Conservation (phyloP, 2,888 invertebrate species). For the Omphaloscelis lunosa region DNA sequence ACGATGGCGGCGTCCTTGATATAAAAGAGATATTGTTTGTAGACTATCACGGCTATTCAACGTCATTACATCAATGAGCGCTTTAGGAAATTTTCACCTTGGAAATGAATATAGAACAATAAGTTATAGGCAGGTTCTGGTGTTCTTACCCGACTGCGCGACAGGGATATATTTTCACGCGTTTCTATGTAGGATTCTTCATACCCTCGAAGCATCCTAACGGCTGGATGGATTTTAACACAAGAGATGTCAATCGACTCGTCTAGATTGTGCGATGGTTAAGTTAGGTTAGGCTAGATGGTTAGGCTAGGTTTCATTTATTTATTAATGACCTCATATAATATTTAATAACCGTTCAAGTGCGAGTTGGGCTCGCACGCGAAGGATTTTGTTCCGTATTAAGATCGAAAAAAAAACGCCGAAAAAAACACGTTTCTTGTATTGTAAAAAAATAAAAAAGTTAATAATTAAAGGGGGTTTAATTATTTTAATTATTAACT, state of each 20-base stretch:
- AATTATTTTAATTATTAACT: no score
- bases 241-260: neutral
- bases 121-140: neutral
- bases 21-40: constrained; percentile 61
- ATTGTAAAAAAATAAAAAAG: no score
- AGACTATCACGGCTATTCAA: constrained; percentile 47
- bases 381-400: no score
- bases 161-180: neutral
- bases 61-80: constrained; percentile 50
- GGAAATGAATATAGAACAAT: constrained; percentile 9
- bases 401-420: no score
- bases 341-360: neutral
- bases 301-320: neutral
- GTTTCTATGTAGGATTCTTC: neutral
- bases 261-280: neutral
- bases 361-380: no score
- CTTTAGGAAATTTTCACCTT: constrained; percentile 53
- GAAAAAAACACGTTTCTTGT: no score
- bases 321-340: neutral
- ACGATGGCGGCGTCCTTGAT: constrained; percentile 43
- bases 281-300: no score
- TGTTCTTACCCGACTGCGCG: neutral
- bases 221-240: neutral
- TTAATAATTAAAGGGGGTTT: no score
- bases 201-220: neutral